Conservation (phyloP, 2,113 vertebrate species). For the Muntiacus reevesi region DNA sequence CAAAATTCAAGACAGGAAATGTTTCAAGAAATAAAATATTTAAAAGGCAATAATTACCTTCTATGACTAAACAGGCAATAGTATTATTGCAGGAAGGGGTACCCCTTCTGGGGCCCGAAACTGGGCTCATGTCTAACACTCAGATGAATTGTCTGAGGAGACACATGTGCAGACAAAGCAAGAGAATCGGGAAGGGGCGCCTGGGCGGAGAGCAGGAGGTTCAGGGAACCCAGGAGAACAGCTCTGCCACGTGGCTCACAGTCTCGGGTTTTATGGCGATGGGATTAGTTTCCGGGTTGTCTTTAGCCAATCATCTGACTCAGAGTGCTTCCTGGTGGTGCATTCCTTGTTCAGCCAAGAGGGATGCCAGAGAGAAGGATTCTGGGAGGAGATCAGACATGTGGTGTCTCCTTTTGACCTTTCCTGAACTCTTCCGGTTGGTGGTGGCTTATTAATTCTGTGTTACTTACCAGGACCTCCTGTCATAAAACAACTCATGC, state of each 20-base stretch:
- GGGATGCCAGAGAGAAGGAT: neutral
- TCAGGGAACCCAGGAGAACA: neutral
- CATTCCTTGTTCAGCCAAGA: neutral
- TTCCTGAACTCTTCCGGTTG: neutral
- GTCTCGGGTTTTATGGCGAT: neutral
- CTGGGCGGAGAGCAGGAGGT: rapidly evolving
- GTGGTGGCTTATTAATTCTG: neutral
- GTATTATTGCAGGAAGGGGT: neutral
- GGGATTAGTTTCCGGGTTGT: neutral
- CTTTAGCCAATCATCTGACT: neutral
- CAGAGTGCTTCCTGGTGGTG: neutral
- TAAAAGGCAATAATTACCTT: neutral
- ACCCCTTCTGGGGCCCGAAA: neutral
- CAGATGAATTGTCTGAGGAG: neutral
- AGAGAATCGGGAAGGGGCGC: neutral
- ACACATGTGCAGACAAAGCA: neutral
- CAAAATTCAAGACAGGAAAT: neutral
- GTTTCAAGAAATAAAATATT: neutral
- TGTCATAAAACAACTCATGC: neutral
- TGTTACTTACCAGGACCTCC: neutral
- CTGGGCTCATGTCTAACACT: neutral
- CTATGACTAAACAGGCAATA: neutral
- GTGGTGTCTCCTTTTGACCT: neutral
- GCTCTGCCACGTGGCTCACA: rapidly evolving
- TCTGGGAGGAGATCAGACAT: rapidly evolving